Evolutionary conservation across 2,888 invertebrate genomes (phyloP).

Genomic region (Temnothorax rugatulus): DNA sequence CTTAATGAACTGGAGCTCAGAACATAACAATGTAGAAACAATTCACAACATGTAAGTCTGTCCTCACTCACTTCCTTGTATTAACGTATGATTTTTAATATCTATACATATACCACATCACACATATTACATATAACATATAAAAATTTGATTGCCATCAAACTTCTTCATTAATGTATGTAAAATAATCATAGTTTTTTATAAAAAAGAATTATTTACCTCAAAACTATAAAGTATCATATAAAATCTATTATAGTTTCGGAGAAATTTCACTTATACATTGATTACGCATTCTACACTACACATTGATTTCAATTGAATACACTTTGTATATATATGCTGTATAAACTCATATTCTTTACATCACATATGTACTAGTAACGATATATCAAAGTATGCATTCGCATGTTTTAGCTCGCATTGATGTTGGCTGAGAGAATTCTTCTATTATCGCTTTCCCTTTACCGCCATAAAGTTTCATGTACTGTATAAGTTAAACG

Average conservation of each 20-base stretch:
- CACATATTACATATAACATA: constrained; percentile 56
- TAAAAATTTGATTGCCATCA: neutral
- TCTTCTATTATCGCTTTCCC: constrained; percentile 66
- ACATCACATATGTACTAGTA: constrained; percentile 62
- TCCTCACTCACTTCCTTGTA: constrained; percentile 82
- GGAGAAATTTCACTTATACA: neutral
- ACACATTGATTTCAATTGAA: constrained; percentile 14
- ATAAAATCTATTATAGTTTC: neutral
- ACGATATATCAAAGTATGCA: constrained; percentile 63
- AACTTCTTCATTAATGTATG: neutral
- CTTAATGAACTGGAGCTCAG: constrained; percentile 86
- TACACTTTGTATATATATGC: neutral
- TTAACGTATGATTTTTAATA: constrained; percentile 72
- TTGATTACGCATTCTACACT: neutral
- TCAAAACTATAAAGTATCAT: neutral
- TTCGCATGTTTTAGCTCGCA: constrained; percentile 82
- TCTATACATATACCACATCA: constrained; percentile 66
- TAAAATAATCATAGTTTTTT: neutral
- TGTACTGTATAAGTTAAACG: constrained; percentile 29
- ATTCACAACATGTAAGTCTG: constrained; percentile 85
- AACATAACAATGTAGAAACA: constrained; percentile 85
- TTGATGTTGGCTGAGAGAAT: constrained; percentile 84
- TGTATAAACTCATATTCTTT: constrained; percentile 41
- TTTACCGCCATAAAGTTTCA: constrained; percentile 57
- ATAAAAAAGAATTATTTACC: neutral